Conservation (phyloP, 1,140 invertebrate genomes). For the Riptortus pedestris region DNA sequence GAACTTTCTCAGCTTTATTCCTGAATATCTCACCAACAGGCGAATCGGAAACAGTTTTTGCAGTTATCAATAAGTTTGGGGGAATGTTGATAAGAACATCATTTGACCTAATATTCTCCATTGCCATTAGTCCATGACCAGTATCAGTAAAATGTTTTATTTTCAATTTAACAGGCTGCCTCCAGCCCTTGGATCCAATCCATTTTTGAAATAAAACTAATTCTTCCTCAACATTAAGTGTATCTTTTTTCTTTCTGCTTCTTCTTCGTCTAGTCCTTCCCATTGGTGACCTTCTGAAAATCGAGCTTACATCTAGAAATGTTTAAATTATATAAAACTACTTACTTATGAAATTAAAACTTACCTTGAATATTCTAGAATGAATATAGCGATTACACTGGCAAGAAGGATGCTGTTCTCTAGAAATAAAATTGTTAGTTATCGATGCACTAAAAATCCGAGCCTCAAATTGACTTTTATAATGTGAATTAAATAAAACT, state of each 20-base stretch:
- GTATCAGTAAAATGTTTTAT: constrained; percentile 34
- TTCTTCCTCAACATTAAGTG: constrained; percentile 5
- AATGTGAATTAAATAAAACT: background rate
- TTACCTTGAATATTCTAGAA: background rate
- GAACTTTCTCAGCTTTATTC: constrained; percentile 9
- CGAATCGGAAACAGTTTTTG: constrained; percentile 31
- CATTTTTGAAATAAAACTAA: constrained; percentile 30
- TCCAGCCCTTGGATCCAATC: constrained; percentile 33
- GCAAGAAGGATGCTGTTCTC: background rate
- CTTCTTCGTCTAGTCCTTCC: constrained; percentile 2
- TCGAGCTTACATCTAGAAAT: background rate
- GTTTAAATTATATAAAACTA: background rate
- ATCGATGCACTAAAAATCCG: background rate
- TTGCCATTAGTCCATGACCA: constrained; percentile 41
- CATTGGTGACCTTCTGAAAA: constrained; percentile 19
- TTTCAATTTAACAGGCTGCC: constrained; percentile 27
- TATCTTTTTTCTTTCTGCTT: constrained; percentile 9
- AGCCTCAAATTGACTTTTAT: background rate
- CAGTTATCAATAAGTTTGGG: constrained; percentile 38
- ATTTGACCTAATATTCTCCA: constrained; percentile 34
- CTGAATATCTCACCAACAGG: constrained; percentile 29
- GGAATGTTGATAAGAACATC: constrained; percentile 40
- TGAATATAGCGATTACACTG: background rate
- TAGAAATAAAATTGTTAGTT: background rate
- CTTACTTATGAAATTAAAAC: background rate